Conservation (phyloP, 2,113 vertebrate genomes). For the Dascyllus trimaculatus region DNA sequence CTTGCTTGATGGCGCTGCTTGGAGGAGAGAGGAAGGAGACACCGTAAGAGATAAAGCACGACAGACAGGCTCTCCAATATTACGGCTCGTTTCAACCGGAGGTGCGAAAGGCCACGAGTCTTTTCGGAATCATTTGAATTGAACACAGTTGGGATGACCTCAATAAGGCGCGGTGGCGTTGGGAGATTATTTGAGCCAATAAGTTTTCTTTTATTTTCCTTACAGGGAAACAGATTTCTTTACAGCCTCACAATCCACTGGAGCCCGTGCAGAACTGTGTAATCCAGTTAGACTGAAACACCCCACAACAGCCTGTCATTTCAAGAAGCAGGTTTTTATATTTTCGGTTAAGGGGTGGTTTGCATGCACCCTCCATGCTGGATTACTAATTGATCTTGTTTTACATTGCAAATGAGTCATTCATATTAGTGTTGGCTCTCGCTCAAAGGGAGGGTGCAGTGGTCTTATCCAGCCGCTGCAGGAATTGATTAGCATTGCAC, state of each 20-base stretch:
- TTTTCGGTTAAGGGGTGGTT: constrained; percentile 59
- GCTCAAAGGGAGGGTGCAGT: constrained; percentile 71
- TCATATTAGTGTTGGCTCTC: constrained; percentile 80
- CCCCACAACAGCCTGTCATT: constrained; percentile 30
- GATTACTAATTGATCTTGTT: constrained; percentile 84
- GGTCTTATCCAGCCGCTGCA: constrained; percentile 81
- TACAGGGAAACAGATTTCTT: constrained; percentile 23
- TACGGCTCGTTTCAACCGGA: background rate
- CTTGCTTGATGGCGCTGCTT: background rate
- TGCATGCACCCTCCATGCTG: constrained; percentile 58
- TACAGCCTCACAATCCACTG: constrained; percentile 16
- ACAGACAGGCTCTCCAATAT: constrained; percentile 29
- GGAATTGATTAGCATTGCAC: constrained; percentile 83
- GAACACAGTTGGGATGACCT: constrained; percentile 24
- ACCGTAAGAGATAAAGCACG: constrained; percentile 20
- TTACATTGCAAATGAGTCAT: constrained; percentile 85
- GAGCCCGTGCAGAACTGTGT: constrained; percentile 41
- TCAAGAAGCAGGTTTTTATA: constrained; percentile 50
- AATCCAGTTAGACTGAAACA: constrained; percentile 66
- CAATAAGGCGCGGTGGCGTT: background rate
- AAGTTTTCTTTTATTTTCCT: constrained; percentile 29
- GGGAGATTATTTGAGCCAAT: constrained; percentile 1
- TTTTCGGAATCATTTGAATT: constrained; percentile 22
- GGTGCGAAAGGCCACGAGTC: background rate
- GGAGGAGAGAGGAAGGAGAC: background rate